These are phyloP conservation scores for Leptopilina myrica DNA, from an alignment of 2,888 invertebrate genomes.

Conservation along the genomic window DNA sequence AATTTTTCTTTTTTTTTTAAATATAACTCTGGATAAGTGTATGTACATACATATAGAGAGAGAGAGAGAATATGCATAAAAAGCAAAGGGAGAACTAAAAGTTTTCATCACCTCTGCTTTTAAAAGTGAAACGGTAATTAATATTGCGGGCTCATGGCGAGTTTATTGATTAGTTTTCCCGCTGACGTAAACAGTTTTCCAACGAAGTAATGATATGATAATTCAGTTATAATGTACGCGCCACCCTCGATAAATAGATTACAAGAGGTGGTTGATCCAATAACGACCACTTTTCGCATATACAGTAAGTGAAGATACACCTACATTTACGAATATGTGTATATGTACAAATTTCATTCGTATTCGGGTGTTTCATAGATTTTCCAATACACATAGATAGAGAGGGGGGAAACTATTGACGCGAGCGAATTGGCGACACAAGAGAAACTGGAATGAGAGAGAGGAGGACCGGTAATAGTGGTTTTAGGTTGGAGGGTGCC, in stretches of 20 bases:
- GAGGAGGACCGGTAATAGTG: slow-evolving; percentile 37
- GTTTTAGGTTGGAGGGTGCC: slow-evolving; percentile 37
- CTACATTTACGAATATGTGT: neutral
- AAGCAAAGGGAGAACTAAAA: neutral
- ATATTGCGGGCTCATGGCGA: neutral
- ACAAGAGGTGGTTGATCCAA: slow-evolving; percentile 25
- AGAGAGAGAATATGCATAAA: neutral
- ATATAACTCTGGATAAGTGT: too few species aligned
- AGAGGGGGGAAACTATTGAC: slow-evolving; percentile 11
- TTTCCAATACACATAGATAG: neutral
- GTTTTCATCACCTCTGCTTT: neutral
- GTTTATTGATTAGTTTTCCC: slow-evolving; percentile 30
- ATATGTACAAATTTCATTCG: neutral
- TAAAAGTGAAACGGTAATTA: neutral
- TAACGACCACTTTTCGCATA: slow-evolving; percentile 21
- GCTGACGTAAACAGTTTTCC: slow-evolving; percentile 20
- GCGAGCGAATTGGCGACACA: slow-evolving; percentile 33
- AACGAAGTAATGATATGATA: slow-evolving; percentile 21
- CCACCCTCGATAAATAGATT: slow-evolving; percentile 22
- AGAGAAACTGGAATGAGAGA: slow-evolving; percentile 38
- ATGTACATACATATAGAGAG: too few species aligned
- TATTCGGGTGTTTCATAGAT: too few species aligned
- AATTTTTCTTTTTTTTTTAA: too few species aligned
- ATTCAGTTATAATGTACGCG: slow-evolving; percentile 17
- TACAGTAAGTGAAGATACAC: neutral